These are phyloP conservation scores for Drosophila falleni DNA, from an alignment of 2,888 invertebrate genomes.

Conservation along the genomic window DNA sequence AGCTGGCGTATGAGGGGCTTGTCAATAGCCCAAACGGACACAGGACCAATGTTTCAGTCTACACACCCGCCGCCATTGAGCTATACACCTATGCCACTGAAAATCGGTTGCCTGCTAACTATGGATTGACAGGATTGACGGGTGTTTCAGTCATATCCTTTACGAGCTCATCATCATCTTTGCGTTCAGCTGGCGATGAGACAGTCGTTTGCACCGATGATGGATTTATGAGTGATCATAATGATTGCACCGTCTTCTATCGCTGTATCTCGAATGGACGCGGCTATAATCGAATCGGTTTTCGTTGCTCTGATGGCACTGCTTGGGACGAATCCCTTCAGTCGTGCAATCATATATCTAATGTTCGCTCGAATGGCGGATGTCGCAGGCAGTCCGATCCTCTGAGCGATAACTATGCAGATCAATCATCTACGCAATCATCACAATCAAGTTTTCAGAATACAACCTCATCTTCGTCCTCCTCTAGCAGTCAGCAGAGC, in stretches of 20 bases:
- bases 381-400: slow-evolving; percentile 77
- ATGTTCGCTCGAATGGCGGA: slow-evolving; percentile 87
- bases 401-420: slow-evolving; percentile 61
- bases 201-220: slow-evolving; percentile 87
- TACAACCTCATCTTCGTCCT: slow-evolving; percentile 69
- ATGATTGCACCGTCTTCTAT: slow-evolving; percentile 91
- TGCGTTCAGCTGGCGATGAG: slow-evolving; percentile 70
- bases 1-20: slow-evolving; percentile 64
- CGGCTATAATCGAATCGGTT: slow-evolving; percentile 89
- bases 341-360: slow-evolving; percentile 90
- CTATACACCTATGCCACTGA: slow-evolving; percentile 62
- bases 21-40: slow-evolving; percentile 50
- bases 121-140: slow-evolving; percentile 82
- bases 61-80: slow-evolving; percentile 64
- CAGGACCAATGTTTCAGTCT: slow-evolving; percentile 52
- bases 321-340: slow-evolving; percentile 90
- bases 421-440: slow-evolving; percentile 74
- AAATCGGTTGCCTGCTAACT: slow-evolving; percentile 78
- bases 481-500: slow-evolving; percentile 72
- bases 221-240: slow-evolving; percentile 90
- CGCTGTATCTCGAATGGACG: slow-evolving; percentile 89
- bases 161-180: slow-evolving; percentile 78
- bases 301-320: slow-evolving; percentile 91
- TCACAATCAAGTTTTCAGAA: slow-evolving; percentile 71
- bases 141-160: slow-evolving; percentile 85